A percentile compares a stretch with the other conserved stretches of the same genome.
Evolutionary conservation across 2,113 vertebrate species (phyloP).

Genomic region (Centropristis striata): DNA sequence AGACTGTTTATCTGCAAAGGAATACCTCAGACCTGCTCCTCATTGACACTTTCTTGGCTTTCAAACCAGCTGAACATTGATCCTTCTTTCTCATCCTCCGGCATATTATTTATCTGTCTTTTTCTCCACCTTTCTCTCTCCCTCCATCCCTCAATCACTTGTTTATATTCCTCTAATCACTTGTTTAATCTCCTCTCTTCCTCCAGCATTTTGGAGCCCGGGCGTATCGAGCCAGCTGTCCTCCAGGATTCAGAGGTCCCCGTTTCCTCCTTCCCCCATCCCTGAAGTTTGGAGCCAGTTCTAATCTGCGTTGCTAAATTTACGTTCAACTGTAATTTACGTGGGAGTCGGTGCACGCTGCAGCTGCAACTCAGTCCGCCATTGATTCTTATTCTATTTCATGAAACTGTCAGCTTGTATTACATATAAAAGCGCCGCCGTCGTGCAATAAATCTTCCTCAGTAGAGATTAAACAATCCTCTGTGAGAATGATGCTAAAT

Average conservation of each 20-base stretch:
- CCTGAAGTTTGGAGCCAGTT: slow-evolving; percentile 39
- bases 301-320: slow-evolving; percentile 41
- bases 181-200: slow-evolving; percentile 34
- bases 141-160: slow-evolving; percentile 18
- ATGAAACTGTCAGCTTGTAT: slow-evolving; percentile 65
- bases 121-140: slow-evolving; percentile 11
- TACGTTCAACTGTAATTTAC: slow-evolving; percentile 38
- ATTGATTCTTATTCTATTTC: slow-evolving; percentile 58
- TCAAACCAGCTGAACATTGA: slow-evolving; percentile 60
- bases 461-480: slow-evolving; percentile 53
- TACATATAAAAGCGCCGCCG: slow-evolving; percentile 41
- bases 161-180: slow-evolving; percentile 34
- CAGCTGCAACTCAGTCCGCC: slow-evolving; percentile 52
- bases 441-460: slow-evolving; percentile 55
- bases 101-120: slow-evolving; percentile 39
- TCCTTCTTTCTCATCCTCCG: slow-evolving; percentile 48
- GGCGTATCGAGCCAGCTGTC: slow-evolving; percentile 3
- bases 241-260: slow-evolving; percentile 23
- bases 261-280: slow-evolving; percentile 6
- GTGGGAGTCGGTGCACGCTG: slow-evolving; percentile 25
- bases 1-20: slow-evolving; percentile 55
- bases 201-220: slow-evolving; percentile 13
- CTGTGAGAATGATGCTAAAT: slow-evolving; percentile 47
- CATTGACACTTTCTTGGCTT: slow-evolving; percentile 73
- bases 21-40: slow-evolving; percentile 60